Base-by-base conservation (phyloP, 1,140 invertebrate species). In the Solenopsis fugax region DNA sequence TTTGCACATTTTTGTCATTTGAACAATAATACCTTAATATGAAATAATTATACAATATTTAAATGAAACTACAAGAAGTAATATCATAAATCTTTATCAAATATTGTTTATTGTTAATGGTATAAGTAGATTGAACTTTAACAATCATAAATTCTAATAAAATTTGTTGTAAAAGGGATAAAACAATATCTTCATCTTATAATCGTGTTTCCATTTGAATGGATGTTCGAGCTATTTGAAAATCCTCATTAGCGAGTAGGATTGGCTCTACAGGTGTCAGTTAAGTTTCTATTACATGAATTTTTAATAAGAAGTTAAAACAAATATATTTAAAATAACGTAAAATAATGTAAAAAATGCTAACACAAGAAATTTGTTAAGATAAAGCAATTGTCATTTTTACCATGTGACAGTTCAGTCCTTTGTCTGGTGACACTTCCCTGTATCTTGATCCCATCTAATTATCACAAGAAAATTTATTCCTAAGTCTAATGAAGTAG, bases 241-340 rank as follows among this genome's bases (percentile, higher is more conserved):
- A 76, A 34, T 58, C n/a, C n/a, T 75, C 34, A 41, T 76, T 41
- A 60, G 54, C 6, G 52, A 58, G n/a, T 76, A 41, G 7, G 6
- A 75, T 56, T 56, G 7, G 34, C 9, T 76, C 13, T 56, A 56
- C 4, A 41, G 56, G 13, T 41, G 13, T 58, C 1, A 52, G 21
- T 72, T 56, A 52, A 37, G 6, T 6, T 6, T 45, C 12, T 24
- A 41, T 41, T 12, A 24, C 9, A 2, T 29, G 6, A 45, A 10
- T 45, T 76, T 76, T 45, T 29, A 76, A 72, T 34, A 71, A 71
- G 9, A 50, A 29, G 5, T n/a, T 29, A 29, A 72, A 52, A n/a
- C 12, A 16, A 72, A 71, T 71, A 48, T 3, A 45, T 9, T 71
- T 16, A 50, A 71, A 29, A 24, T 50, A 71, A 62, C 6, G 16